These are phyloP conservation scores for Sebastiscus albofasciatus DNA, from an alignment of 2,797 vertebrate species.

Conservation along the genomic window DNA sequence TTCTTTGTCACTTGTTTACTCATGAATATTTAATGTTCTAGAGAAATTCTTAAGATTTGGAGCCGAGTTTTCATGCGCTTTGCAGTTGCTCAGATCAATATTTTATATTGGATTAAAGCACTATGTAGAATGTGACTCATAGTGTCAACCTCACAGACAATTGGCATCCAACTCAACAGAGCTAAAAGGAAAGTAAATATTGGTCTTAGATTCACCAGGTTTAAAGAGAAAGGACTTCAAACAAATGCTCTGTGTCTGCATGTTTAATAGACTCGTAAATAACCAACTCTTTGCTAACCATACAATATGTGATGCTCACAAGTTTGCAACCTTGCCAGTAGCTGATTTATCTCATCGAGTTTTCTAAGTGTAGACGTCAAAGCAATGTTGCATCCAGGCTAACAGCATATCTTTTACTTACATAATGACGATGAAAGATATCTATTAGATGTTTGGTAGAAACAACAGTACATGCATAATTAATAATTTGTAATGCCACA, in stretches of 20 bases:
- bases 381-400: background rate
- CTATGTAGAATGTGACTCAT: too few relatives aligned
- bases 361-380: background rate
- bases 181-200: background rate
- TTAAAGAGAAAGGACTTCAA: background rate
- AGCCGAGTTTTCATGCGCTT: too few relatives aligned
- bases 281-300: background rate
- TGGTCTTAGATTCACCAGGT: background rate
- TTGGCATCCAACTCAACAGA: background rate
- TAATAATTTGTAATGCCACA: background rate
- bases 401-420: background rate
- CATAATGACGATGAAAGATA: background rate
- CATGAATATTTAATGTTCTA: background rate
- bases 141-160: too few relatives aligned
- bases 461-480: conserved; percentile 15
- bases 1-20: too few relatives aligned
- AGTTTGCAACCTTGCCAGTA: background rate
- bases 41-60: background rate
- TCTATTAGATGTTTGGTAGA: background rate
- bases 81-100: background rate
- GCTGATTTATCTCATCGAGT: background rate
- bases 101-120: background rate
- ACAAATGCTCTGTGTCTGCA: background rate
- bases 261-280: background rate
- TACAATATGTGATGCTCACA: background rate